Evolutionary conservation across 2,113 vertebrate genomes (phyloP), one percentile per base, ranked within the genome.

Genomic region (Mionectes macconnelli): DNA sequence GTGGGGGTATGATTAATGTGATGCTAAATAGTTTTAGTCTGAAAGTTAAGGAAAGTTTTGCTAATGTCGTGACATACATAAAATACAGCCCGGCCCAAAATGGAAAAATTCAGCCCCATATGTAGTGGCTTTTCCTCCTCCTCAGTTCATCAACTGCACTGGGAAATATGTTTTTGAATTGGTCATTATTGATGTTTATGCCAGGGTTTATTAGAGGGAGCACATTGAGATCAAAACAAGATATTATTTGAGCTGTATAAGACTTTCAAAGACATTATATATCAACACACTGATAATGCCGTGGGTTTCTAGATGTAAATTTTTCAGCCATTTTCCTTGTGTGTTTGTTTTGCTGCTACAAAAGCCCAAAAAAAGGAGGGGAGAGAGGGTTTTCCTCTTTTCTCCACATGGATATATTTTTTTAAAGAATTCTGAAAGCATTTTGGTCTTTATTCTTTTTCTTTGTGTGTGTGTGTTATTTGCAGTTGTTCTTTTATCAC

Each of bases 401-500:
- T 70, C 57, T 80, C 79, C 87, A 66, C 15, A 0, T 4, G 1
- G 1, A 63, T 37, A 67, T 37, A 15, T 94, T 90, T 81, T 95
- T 94, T 59, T 17, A 24, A 91, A 94, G 60, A 96, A 96, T 97
- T 95, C 92, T 92, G 62, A 68, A 87, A 67, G 53, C 19, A 72
- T 87, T 95, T 87, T 4, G 28, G 14, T 14, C 4, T 57, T 83
- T 56, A 80, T 96, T 93, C 85, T 89, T 80, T 95, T 94, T 84
- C 4, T 89, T 77, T 56, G 79, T 39, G 28, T 91, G 95, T 90
- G 96, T 93, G 97, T 92, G 92, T 97, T 97, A 95, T 98, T 98
- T 97, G 93, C 97, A 97, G 96, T 97, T 97, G 97, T 97, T 97
- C 97, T 98, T 98, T 98, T 97, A 98, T 98, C 98, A 97, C 96